Percentiles rank a stretch among this genome's conserved stretches.
Evolutionary conservation across 1,140 invertebrate genomes (phyloP).

Genomic region (Anoplolepis gracilipes): DNA sequence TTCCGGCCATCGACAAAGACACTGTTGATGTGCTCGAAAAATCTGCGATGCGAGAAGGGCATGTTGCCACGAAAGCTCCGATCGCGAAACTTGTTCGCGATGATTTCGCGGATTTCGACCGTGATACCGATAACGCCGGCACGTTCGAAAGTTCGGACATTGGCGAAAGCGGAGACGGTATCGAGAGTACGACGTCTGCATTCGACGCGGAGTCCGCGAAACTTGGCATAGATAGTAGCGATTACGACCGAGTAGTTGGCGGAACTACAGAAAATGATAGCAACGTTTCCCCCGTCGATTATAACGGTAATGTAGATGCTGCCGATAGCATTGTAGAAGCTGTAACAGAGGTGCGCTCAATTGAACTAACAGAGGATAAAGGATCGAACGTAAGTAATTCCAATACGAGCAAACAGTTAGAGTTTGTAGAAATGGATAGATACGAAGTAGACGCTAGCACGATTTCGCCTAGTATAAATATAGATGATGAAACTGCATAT

Average conservation of each 20-base stretch:
- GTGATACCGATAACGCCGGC: slow-evolving; percentile 18
- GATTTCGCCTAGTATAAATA: neutral
- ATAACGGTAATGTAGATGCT: slow-evolving; percentile 35
- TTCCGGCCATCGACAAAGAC: neutral
- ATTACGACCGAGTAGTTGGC: neutral
- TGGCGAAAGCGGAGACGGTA: neutral
- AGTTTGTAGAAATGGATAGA: slow-evolving; percentile 8
- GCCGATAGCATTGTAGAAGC: neutral
- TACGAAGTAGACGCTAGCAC: slow-evolving; percentile 3
- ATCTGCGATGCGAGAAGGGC: neutral
- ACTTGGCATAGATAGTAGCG: neutral
- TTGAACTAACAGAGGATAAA: neutral
- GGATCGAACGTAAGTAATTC: slow-evolving; percentile 59
- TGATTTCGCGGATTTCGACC: neutral
- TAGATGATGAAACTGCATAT: neutral
- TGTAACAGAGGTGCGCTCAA: neutral
- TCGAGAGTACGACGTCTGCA: slow-evolving; percentile 6
- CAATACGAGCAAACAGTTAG: slow-evolving; percentile 8
- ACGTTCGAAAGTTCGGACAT: slow-evolving; percentile 45
- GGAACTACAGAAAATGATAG: slow-evolving; percentile 3
- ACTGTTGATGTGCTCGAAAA: neutral
- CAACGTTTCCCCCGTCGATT: slow-evolving; percentile 11
- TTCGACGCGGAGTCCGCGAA: slow-evolving; percentile 16
- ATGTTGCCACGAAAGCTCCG: neutral
- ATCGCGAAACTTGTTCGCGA: neutral